Evolutionary conservation across 2,888 invertebrate genomes (phyloP), one percentile per base, ranked within the genome.

Genomic region (Athalia rosae): DNA sequence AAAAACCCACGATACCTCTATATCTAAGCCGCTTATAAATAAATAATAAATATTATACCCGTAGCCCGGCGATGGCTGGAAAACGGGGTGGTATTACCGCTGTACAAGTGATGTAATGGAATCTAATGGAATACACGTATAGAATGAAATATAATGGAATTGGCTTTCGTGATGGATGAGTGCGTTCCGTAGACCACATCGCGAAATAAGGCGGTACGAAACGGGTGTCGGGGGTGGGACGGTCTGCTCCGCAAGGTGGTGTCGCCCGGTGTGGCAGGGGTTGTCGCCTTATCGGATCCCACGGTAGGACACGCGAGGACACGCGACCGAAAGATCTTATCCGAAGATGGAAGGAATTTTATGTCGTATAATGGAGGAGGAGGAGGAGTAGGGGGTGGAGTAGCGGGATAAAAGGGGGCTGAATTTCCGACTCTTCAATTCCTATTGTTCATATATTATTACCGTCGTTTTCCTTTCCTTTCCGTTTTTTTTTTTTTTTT

Each of bases 271-370:
- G 9, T 11, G 45, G 64, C 45, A 82, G 83, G 82, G 85, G 81
- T 83, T 83, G 79, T 81, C 79, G 76, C 63, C 84, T 86, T 89
- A 89, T 89, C 89, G 87, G 89, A 89, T 89, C 84, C 82, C 82
- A 85, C 84, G 84, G 83, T 84, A 83, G 88, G 85, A 88, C 89
- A 89, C 89, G 89, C 89, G 88, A 89, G 48, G 59, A 62, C 74
- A 59, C 80, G 79, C 78, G 11, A 8, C 15, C 13, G 43, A 48
- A 43, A 82, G 89, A 89, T 89, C 83, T 82, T 89, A 89, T 89
- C 89, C 80, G 76, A 74, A 84, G 85, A 87, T 88, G 85, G 87
- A 88, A 89, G 87, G 85, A 89, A 89, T 87, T 67, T 67, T 53
- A 67, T 67, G 67, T 67, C 67, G 28, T 67, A 67, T 67, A 67